A percentile compares a stretch with the other conserved stretches of the same genome.
Evolutionary conservation across 2,797 vertebrate species (phyloP).

Genomic region (Echeneis naucrates): DNA sequence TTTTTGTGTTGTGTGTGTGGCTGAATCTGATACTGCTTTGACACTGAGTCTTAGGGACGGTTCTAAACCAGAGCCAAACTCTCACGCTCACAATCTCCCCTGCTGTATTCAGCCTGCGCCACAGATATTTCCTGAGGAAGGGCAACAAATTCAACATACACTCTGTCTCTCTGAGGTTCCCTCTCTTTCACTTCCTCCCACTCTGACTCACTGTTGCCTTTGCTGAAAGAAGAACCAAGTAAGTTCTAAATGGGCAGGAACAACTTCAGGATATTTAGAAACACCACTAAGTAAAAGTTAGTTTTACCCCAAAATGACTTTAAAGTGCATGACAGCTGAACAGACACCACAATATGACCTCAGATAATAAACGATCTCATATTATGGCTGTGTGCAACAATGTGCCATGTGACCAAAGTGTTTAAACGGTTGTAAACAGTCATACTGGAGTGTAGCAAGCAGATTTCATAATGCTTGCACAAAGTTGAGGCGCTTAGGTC

Average conservation of each 20-base stretch:
- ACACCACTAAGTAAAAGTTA: background rate
- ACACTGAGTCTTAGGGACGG: slow-evolving; percentile 44
- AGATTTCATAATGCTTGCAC: slow-evolving; percentile 7
- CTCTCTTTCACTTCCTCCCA: slow-evolving; percentile 51
- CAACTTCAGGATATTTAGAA: slow-evolving; percentile 27
- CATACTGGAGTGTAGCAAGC: background rate
- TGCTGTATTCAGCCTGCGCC: slow-evolving; percentile 64
- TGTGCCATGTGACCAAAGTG: background rate
- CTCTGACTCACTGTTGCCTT: slow-evolving; percentile 66
- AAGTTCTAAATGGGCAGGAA: slow-evolving; percentile 25
- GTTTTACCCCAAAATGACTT: slow-evolving; percentile 2
- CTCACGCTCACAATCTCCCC: slow-evolving; percentile 76
- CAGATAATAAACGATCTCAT: background rate
- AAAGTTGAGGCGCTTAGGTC: background rate
- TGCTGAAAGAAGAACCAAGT: slow-evolving; percentile 52
- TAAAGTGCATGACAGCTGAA: slow-evolving; percentile 1
- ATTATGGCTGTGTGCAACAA: background rate
- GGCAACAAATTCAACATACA: slow-evolving; percentile 70
- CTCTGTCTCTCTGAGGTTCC: slow-evolving; percentile 67
- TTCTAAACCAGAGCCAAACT: slow-evolving; percentile 62
- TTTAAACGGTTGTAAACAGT: background rate
- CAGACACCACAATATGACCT: slow-evolving; percentile 6
- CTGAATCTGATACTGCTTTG: slow-evolving; percentile 46
- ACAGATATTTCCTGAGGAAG: slow-evolving; percentile 87
- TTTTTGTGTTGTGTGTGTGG: background rate